Base-by-base conservation (phyloP, 2,888 invertebrate genomes). In the Rhagonycha fulva region DNA sequence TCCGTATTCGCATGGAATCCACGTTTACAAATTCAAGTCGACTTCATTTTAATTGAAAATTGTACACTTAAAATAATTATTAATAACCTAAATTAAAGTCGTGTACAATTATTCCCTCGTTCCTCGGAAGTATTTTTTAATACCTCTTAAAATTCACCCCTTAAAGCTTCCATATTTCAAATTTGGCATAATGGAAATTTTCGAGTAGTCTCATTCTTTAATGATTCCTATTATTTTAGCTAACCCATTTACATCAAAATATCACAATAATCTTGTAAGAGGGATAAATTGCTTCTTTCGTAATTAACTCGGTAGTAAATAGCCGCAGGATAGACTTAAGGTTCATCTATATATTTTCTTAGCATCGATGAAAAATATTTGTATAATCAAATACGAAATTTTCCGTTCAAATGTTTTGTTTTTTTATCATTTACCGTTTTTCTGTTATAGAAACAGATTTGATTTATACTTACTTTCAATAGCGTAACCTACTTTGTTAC, bases 1-100 rank as follows among this genome's bases (percentile, higher is more conserved):
- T 78, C 74, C 80, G 74, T 80, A 82, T 82, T 82, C 80, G 80
- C 79, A 82, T 81, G 82, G 79, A 79, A 76, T 69, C 81, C 82
- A 83, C 82, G 81, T 83, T 76, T 80, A 76, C 78, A 71, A 75
- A 78, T 79, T 79, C 78, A 78, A 77, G 73, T 77, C 77, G 71
- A 77, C 81, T 80, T 80, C 79, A 76, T 74, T 77, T 24, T 80
- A 81, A 81, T 81, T 80, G 77, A 78, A 78, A 75, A 75, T 77
- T 62, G 76, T 67, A 76, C 76, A 76, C 78, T 79, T 78, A 71
- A 62, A 69, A 77, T 80, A 77, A 79, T 74, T 77, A 70, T 77
- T 81, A 80, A 81, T 81, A 19, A 19, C 19, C 1, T 19, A 80
- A 79, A 80, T 78, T 81, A 80, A 80, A 61, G 68, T 78, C 76